These are phyloP conservation scores for Percopsis omiscomaycus DNA, from an alignment of 2,797 vertebrate species.

Conservation along the genomic window DNA sequence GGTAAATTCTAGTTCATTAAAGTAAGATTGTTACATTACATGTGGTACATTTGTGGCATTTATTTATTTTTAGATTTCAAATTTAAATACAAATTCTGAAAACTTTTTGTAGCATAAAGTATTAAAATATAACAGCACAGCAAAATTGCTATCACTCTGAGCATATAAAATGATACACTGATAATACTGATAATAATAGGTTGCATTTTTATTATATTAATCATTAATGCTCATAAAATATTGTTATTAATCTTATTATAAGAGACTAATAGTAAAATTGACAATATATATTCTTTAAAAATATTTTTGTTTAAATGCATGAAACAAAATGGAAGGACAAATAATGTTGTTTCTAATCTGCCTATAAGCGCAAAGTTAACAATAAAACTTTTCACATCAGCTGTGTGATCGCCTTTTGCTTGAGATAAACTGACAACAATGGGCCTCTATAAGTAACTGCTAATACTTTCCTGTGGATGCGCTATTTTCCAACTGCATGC, in stretches of 20 bases:
- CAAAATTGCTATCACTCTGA: background rate
- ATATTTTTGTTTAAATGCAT: no score
- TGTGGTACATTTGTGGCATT: background rate
- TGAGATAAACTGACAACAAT: conserved; percentile 27
- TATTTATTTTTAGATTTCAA: background rate
- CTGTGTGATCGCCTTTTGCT: conserved; percentile 24
- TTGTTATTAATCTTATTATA: no score
- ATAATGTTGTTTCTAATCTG: no score
- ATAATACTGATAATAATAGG: background rate
- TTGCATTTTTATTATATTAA: background rate
- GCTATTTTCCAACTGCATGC: conserved; percentile 31
- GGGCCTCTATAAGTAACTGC: conserved; percentile 41
- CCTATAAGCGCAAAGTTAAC: conserved; percentile 11
- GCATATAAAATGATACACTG: background rate
- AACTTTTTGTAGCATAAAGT: background rate
- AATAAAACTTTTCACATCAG: conserved; percentile 16
- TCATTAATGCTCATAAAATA: background rate
- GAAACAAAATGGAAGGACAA: no score
- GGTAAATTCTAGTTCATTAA: background rate
- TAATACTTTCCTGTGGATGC: conserved; percentile 44
- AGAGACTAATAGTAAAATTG: no score
- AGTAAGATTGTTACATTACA: background rate
- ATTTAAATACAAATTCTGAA: background rate
- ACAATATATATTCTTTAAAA: no score
- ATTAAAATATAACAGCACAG: background rate